Evolutionary conservation across 2,888 invertebrate genomes (phyloP), one percentile per base, ranked within the genome.

Genomic region (Thymelicus lineola): DNA sequence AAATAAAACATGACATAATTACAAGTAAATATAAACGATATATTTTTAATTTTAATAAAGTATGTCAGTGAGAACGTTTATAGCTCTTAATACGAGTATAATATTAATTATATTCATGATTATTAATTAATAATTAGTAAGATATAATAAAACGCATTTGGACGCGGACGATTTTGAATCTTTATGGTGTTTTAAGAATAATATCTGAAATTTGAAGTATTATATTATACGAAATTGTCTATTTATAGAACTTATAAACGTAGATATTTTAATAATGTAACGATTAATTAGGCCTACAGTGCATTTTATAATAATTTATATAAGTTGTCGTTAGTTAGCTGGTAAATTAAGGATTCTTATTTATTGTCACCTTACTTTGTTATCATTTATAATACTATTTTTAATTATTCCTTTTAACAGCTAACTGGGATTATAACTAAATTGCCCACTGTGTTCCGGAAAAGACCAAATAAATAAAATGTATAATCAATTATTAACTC

Each of bases 131-230:
- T 55, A 63, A 36, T 53, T 48, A 50, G 36, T 62, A 62, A 36
- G 20, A 7, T 60, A 12, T 42, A 59, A 20, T 63, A 74, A 76
- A 74, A 75, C 78, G 79, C 77, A 72, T 67, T 70, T 66, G 72
- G 76, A 77, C 75, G 77, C 76, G 77, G 36, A 55, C 48, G 68
- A 66, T 74, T 75, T 75, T 76, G 57, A 70, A 73, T 74, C 71
- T 75, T 59, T 66, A 68, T 69, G 65, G 70, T 72, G 71, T 74
- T 74, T 72, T 71, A 20, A 46, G 20, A 57, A 35, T 60, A 10
- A 46, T 53, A 61, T 58, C 58, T 61, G 6, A 60, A 48, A 48
- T 61, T 61, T 61, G 7, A 60, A 48, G 20, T 53, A 20, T 20
- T 61, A 50, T 45, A 60, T 28, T 45, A 53, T n/a, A n/a, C n/a